These are phyloP conservation scores for Mesorhabditis spiculigera DNA, from an alignment of 2,888 invertebrate species.

Conservation along the genomic window DNA sequence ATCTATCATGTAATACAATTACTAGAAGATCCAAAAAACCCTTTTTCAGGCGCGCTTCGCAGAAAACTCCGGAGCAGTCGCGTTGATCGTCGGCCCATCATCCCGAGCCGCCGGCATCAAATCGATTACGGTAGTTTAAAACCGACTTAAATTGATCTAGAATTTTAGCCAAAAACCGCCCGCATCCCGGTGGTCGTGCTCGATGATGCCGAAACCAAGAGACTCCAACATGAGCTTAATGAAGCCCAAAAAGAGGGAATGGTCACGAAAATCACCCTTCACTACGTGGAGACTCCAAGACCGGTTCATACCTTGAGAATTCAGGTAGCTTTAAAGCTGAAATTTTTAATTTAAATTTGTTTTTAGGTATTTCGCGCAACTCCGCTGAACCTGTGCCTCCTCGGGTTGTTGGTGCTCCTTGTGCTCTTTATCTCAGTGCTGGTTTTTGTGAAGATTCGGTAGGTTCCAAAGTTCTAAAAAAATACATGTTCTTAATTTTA, in stretches of 20 bases:
- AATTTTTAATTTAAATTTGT: not conserved
- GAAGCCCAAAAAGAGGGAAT: slow-evolving; percentile 10
- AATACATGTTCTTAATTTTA: slow-evolving; percentile 7
- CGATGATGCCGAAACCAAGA: slow-evolving; percentile 35
- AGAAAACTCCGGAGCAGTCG: slow-evolving; percentile 43
- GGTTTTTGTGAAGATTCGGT: slow-evolving; percentile 37
- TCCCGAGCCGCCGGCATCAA: slow-evolving; percentile 25
- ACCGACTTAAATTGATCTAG: not conserved
- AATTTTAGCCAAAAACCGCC: slow-evolving; percentile 29
- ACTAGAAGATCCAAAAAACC: not conserved
- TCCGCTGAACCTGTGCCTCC: slow-evolving; percentile 32
- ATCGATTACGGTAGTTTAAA: slow-evolving; percentile 24
- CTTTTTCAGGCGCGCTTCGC: slow-evolving; percentile 36
- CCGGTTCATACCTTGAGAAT: not conserved
- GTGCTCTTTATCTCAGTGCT: slow-evolving; percentile 38
- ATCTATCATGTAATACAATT: too few species aligned
- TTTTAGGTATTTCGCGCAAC: slow-evolving; percentile 40
- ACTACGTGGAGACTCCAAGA: not conserved
- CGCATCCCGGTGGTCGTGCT: slow-evolving; percentile 43
- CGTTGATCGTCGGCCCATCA: slow-evolving; percentile 39
- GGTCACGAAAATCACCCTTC: not conserved
- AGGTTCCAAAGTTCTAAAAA: not conserved
- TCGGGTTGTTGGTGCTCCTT: slow-evolving; percentile 30
- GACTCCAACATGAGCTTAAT: slow-evolving; percentile 24
- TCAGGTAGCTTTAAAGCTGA: not conserved